These are phyloP conservation scores for Malurus elegans DNA, from an alignment of 2,113 vertebrate genomes.

Conservation along the genomic window DNA sequence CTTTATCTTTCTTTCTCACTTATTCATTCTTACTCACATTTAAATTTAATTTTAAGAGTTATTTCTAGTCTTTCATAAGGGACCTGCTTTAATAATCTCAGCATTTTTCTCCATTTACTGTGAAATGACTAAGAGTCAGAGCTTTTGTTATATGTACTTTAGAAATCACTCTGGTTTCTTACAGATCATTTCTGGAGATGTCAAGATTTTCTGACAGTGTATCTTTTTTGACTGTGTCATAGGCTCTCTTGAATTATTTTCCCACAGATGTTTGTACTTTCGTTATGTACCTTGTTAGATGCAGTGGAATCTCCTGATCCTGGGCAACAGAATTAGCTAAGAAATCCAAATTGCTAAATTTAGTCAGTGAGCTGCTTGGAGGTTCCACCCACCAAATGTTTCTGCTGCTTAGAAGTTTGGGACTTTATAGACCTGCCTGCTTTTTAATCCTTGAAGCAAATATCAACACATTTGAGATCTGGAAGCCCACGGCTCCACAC, in stretches of 20 bases:
- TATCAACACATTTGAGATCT: slow-evolving; percentile 70
- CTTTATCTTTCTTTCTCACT: slow-evolving; percentile 77
- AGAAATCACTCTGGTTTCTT: slow-evolving; percentile 20
- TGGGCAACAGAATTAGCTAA: slow-evolving; percentile 49
- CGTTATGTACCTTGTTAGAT: slow-evolving; percentile 9
- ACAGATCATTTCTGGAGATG: slow-evolving; percentile 13
- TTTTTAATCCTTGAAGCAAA: slow-evolving; percentile 77
- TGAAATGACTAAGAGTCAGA: slow-evolving; percentile 36
- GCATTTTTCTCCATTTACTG: slow-evolving; percentile 43
- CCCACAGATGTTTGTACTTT: slow-evolving; percentile 18
- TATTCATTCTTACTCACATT: slow-evolving; percentile 71
- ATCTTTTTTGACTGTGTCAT: background rate
- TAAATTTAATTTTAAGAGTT: slow-evolving; percentile 69
- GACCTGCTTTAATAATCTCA: slow-evolving; percentile 56
- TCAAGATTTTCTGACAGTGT: slow-evolving; percentile 18
- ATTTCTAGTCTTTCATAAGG: slow-evolving; percentile 41
- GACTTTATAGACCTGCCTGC: slow-evolving; percentile 46
- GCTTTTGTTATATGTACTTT: slow-evolving; percentile 18
- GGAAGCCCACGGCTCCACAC: slow-evolving; percentile 20
- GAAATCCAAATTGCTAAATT: slow-evolving; percentile 57
- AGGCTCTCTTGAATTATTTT: slow-evolving; percentile 21
- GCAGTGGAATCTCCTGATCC: slow-evolving; percentile 38
- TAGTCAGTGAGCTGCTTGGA: slow-evolving; percentile 23
- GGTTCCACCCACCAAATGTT: slow-evolving; percentile 67
- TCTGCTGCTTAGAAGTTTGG: slow-evolving; percentile 56